Evolutionary conservation across 2,113 vertebrate species (phyloP).

Genomic region (Pteronura brasiliensis): DNA sequence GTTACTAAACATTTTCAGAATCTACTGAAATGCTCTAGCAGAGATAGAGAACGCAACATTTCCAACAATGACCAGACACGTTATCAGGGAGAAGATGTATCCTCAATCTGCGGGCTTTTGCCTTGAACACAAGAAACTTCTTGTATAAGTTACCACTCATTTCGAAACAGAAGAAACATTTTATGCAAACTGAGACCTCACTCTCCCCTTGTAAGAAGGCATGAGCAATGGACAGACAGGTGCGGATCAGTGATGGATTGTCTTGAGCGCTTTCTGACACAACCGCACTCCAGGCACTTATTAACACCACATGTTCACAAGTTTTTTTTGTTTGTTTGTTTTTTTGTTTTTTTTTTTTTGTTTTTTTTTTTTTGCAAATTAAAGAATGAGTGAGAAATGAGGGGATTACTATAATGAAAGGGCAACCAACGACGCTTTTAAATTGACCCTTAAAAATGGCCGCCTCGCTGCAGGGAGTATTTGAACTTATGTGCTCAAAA

Average conservation of each 20-base stretch:
- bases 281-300: neutral
- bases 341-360: too few species aligned
- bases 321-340: neutral
- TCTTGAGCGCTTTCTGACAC: constrained; percentile 41
- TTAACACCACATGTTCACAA: constrained; percentile 63
- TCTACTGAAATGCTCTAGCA: neutral
- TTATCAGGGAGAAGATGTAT: constrained; percentile 26
- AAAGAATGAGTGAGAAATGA: constrained; percentile 14
- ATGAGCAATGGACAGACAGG: constrained; percentile 66
- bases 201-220: constrained; percentile 65
- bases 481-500: constrained; percentile 61
- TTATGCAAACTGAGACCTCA: constrained; percentile 67
- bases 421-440: constrained; percentile 71
- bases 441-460: constrained; percentile 19
- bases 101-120: constrained; percentile 44
- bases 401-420: constrained; percentile 62
- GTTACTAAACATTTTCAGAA: neutral
- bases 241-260: constrained; percentile 68
- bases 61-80: neutral
- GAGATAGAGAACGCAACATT: neutral
- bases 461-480: constrained; percentile 44
- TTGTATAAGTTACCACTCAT: constrained; percentile 62
- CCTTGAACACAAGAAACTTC: constrained; percentile 53
- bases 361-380: constrained; percentile 26
- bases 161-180: constrained; percentile 80